phyloP scores from a whole-genome alignment of 2,113 vertebrate genomes.

The Pogonocichla stellata region DNA sequence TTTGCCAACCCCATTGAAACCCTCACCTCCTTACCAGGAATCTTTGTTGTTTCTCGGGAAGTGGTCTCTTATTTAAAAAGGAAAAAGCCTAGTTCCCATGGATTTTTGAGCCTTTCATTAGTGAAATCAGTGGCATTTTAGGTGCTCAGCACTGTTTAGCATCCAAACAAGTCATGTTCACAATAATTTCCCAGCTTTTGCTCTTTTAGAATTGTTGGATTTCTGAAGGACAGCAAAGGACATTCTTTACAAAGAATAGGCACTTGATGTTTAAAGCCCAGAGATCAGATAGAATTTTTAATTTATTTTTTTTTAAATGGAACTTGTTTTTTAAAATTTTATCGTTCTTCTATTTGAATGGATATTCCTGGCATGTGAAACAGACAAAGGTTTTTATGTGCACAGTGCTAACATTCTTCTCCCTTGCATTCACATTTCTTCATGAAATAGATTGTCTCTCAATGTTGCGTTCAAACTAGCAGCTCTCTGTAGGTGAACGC shows the following conservation, averaged over 20 bases:
- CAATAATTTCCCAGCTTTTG: background rate
- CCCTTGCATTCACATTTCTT: background rate
- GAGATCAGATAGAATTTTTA: background rate
- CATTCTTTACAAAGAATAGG: background rate
- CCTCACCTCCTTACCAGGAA: background rate
- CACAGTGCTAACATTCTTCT: background rate
- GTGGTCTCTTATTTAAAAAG: background rate
- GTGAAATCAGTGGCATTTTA: background rate
- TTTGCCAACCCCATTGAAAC: background rate
- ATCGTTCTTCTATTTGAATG: background rate
- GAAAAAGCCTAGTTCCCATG: background rate
- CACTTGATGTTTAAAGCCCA: background rate
- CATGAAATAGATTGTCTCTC: background rate
- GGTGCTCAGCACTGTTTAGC: background rate
- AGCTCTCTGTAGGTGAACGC: constrained; percentile 4
- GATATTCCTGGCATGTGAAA: background rate
- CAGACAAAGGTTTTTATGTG: background rate
- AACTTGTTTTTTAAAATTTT: background rate
- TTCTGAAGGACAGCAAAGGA: background rate
- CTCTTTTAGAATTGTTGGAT: background rate
- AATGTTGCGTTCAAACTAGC: background rate
- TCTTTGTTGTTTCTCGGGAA: background rate
- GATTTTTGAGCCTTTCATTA: background rate
- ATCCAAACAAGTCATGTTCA: background rate
- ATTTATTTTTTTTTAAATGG: background rate